A percentile compares a stretch with the other conserved stretches of the same genome.
These are phyloP conservation scores for Peribatodes rhomboidaria DNA, from an alignment of 2,888 invertebrate species.

Conservation along the genomic window DNA sequence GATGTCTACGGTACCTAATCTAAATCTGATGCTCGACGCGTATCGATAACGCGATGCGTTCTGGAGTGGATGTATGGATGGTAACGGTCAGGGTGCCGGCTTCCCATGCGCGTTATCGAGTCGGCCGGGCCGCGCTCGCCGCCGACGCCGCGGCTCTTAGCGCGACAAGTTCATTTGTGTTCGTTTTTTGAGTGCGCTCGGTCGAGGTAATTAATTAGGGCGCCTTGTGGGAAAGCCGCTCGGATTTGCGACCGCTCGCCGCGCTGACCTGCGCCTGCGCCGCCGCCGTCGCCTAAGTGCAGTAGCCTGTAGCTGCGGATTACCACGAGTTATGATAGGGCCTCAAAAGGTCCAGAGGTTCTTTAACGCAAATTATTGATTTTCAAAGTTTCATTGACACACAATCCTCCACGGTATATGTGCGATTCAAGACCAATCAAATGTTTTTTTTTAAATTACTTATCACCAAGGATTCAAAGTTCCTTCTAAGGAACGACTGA, in stretches of 20 bases:
- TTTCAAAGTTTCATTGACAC: too few relatives aligned
- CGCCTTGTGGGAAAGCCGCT: constrained; percentile 63
- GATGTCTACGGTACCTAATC: constrained; percentile 4
- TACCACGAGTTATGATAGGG: constrained; percentile 18
- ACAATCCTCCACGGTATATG: too few relatives aligned
- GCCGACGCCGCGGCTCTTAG: constrained; percentile 79
- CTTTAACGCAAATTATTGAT: background rate
- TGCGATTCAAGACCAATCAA: too few relatives aligned
- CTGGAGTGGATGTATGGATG: constrained; percentile 42
- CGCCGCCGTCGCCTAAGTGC: constrained; percentile 21
- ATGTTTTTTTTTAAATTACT: too few relatives aligned
- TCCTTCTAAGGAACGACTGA: too few relatives aligned
- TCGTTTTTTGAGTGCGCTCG: constrained; percentile 73
- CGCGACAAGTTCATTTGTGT: constrained; percentile 66
- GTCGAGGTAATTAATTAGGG: constrained; percentile 81
- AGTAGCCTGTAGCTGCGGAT: constrained; percentile 15
- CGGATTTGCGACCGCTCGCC: constrained; percentile 54
- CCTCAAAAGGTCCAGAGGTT: background rate
- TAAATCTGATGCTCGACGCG: constrained; percentile 10
- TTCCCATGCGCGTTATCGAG: background rate
- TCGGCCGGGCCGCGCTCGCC: constrained; percentile 17
- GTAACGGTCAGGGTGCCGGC: background rate
- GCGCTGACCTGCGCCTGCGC: constrained; percentile 19
- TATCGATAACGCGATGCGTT: constrained; percentile 12
- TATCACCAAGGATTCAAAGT: too few relatives aligned